Conservation (phyloP, 2,888 invertebrate species). For the Synanthedon formicaeformis region DNA sequence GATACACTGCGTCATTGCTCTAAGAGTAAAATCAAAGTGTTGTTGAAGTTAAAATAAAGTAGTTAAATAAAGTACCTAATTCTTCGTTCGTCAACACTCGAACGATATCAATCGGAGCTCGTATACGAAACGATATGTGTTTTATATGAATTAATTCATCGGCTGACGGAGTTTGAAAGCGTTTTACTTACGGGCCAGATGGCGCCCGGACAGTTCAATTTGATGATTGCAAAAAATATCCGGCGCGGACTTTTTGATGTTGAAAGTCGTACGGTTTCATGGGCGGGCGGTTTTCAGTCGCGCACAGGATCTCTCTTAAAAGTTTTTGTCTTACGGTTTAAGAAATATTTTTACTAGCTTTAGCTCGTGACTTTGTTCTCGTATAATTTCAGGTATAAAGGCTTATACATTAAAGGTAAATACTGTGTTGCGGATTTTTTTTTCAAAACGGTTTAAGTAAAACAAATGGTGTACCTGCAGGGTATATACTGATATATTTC, state of each 20-base stretch:
- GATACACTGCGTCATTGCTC: neutral
- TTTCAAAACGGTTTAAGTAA: too few species aligned
- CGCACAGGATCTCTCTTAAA: neutral
- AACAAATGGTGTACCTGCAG: too few species aligned
- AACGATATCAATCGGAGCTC: slow-evolving; percentile 17
- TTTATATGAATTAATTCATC: slow-evolving; percentile 69
- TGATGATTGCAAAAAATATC: slow-evolving; percentile 64
- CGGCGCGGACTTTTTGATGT: slow-evolving; percentile 54
- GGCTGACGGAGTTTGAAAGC: slow-evolving; percentile 58
- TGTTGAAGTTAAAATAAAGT: neutral
- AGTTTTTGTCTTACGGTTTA: too few species aligned
- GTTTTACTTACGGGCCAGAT: slow-evolving; percentile 67
- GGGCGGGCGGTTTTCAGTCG: slow-evolving; percentile 23
- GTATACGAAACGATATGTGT: slow-evolving; percentile 38
- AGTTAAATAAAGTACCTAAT: neutral
- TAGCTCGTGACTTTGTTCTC: neutral
- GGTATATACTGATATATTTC: too few species aligned
- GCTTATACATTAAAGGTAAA: too few species aligned
- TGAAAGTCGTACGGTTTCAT: slow-evolving; percentile 13
- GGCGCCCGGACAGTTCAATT: slow-evolving; percentile 66
- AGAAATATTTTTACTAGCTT: too few species aligned
- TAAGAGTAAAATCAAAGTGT: neutral
- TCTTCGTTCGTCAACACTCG: slow-evolving; percentile 4
- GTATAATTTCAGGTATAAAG: too few species aligned
- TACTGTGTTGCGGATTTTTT: too few species aligned